Percentiles rank a stretch among this genome's conserved stretches.
phyloP scores from a whole-genome alignment of 2,888 invertebrate species.

The Drosophila leonis region DNA sequence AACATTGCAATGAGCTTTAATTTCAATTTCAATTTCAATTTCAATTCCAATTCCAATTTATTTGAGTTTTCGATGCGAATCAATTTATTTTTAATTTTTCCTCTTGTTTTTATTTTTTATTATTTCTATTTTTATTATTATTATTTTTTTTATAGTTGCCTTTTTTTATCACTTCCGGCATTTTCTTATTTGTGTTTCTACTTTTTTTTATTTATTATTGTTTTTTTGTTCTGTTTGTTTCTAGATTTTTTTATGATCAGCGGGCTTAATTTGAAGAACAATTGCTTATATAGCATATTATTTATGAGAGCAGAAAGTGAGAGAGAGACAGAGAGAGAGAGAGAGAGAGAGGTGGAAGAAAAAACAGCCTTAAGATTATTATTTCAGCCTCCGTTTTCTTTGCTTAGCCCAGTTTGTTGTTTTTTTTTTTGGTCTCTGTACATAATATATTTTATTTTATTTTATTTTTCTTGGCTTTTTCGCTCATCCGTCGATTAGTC shows the following conservation, averaged over 20 bases:
- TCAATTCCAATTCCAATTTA: slow-evolving; percentile 16
- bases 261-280: slow-evolving; percentile 41
- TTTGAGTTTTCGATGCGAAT: slow-evolving; percentile 21
- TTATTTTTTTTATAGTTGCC: slow-evolving; percentile 24
- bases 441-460: neutral
- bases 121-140: slow-evolving; percentile 12
- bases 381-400: slow-evolving; percentile 56
- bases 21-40: slow-evolving; percentile 37
- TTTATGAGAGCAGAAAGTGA: slow-evolving; percentile 41
- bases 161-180: slow-evolving; percentile 63
- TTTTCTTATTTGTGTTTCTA: slow-evolving; percentile 31
- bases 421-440: slow-evolving; percentile 8
- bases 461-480: slow-evolving; percentile 22
- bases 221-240: slow-evolving; percentile 3
- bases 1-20: slow-evolving; percentile 60
- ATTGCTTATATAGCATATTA: slow-evolving; percentile 50
- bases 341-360: neutral
- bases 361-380: slow-evolving; percentile 35
- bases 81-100: slow-evolving; percentile 31
- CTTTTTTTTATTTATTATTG: slow-evolving; percentile 7
- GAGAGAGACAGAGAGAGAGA: slow-evolving; percentile 10
- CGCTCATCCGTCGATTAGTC: slow-evolving; percentile 45
- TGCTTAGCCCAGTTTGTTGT: slow-evolving; percentile 52
- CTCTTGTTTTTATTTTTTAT: slow-evolving; percentile 9
- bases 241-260: slow-evolving; percentile 32